Percentiles rank a stretch among this genome's conserved stretches.
Conservation (phyloP, 2,113 vertebrate species). For the Tapirus terrestris region DNA sequence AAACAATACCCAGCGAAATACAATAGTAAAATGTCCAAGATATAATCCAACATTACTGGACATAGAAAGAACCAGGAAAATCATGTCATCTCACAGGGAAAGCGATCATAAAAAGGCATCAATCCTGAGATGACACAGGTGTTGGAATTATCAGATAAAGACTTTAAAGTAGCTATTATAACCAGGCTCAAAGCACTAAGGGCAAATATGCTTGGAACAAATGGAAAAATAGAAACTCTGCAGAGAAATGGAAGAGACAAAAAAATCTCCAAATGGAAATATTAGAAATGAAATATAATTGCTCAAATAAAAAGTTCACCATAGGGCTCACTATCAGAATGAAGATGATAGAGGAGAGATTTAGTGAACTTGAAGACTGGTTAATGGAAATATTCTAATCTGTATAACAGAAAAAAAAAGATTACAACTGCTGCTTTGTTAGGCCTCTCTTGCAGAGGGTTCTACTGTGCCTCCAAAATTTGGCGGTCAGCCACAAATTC, state of each 20-base stretch:
- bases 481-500: too few species aligned
- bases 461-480: too few species aligned
- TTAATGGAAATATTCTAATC: neutral
- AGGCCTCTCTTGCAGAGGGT: too few species aligned
- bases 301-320: neutral
- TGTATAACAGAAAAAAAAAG: neutral
- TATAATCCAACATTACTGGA: neutral
- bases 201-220: neutral
- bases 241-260: neutral
- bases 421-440: too few species aligned
- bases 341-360: neutral
- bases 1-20: neutral
- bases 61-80: neutral
- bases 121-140: neutral
- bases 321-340: neutral
- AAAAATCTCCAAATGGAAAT: neutral
- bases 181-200: neutral
- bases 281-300: neutral
- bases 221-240: neutral
- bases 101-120: neutral
- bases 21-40: neutral
- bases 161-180: neutral
- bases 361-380: neutral
- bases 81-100: neutral
- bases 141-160: neutral